phyloP scores from a whole-genome alignment of 2,113 vertebrate genomes.

The Gallinago paraguaiae region DNA sequence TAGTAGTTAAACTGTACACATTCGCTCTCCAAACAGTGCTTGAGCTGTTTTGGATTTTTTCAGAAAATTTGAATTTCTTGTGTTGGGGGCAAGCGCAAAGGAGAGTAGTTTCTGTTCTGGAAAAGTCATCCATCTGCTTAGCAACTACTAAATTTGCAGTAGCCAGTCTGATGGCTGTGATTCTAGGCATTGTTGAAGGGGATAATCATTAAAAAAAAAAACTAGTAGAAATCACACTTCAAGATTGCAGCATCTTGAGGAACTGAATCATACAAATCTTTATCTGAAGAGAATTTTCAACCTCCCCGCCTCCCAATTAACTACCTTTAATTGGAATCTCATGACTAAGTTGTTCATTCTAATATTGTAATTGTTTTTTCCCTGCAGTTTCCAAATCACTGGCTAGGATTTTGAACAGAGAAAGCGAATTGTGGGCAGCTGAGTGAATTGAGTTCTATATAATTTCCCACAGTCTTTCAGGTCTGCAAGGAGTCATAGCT shows the following conservation, averaged over 20 bases:
- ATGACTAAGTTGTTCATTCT: accelerated
- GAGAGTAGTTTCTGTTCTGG: not conserved
- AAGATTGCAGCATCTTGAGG: not conserved
- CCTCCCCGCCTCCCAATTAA: accelerated
- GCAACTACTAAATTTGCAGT: not conserved
- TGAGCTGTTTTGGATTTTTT: not conserved
- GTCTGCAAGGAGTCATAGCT: not conserved
- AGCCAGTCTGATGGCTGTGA: not conserved
- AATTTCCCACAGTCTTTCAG: not conserved
- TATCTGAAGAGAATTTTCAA: not conserved
- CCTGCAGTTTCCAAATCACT: not conserved
- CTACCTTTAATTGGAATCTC: not conserved
- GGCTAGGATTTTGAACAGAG: not conserved
- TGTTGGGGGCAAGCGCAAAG: not conserved
- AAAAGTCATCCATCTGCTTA: not conserved
- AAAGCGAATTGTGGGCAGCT: not conserved
- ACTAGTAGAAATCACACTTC: not conserved
- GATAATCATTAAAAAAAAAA: not conserved
- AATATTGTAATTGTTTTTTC: not conserved
- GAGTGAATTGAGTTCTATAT: not conserved
- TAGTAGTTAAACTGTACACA: not conserved
- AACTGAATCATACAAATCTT: not conserved
- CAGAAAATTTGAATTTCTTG: not conserved
- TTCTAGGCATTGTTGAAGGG: not conserved
- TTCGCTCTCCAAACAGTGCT: not conserved